Base-by-base conservation (phyloP, 2,113 vertebrate species). In the Pontoporia blainvillei region DNA sequence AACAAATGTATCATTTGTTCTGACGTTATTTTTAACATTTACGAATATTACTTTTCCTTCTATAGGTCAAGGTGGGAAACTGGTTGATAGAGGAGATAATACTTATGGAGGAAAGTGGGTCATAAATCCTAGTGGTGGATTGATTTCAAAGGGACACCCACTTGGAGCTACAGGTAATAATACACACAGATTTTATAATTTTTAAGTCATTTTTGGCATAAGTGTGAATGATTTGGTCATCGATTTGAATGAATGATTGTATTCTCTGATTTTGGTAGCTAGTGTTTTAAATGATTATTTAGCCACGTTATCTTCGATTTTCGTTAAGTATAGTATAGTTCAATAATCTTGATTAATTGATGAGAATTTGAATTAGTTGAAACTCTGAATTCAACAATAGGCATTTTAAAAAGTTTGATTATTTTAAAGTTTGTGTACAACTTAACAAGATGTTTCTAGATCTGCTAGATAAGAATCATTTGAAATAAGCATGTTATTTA, bases 141-240 rank as follows among this genome's bases (percentile, higher is more conserved):
- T 99, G 98, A 99, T 99, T 98, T 99, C 99, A n/a, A 99, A 99
- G 97, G 99, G 99, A 98, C 99, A 99, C 93, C 99, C 99, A 25
- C 98, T 99, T 31, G 99, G 99, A 61, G 99, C 99, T 83, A 99
- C 99, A 99, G 99, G 99, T 99, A 98, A 96, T 12, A 59, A 3
- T 25, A 85, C 41, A 34, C 13, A 84, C 2, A 8, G 29, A 18
- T 59, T 41, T 96, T 4, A 34, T 71, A 46, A 46, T 39, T 79
- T 57, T 57, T 79, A 39, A 79, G 9, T 79, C 6, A 9, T 57
- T 79, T 86, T 90, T 81, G 23, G 4, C 13, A 9, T 84, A 90
- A 69, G 7, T 83, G 34, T 72, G 61, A 91, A 67, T 82, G 11
- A 49, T 62, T 90, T 66, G 75, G 62, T 54, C 23, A 83, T 31